Evolutionary conservation across 2,888 invertebrate species (phyloP).

Genomic region (Andrena trimmerana): DNA sequence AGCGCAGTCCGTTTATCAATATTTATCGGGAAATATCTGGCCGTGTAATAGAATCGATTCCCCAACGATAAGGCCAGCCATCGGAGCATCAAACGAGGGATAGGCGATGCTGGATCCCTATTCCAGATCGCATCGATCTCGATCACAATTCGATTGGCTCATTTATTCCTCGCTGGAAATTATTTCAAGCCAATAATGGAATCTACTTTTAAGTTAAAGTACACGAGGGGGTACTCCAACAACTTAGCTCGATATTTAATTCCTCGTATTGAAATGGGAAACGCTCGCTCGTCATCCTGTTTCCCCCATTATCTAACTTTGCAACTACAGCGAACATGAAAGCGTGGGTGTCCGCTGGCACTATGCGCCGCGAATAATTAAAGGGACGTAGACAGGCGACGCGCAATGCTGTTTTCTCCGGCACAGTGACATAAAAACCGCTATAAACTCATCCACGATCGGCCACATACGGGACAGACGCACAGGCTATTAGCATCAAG

Average conservation of each 20-base stretch:
- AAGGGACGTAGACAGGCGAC: slow-evolving; percentile 11
- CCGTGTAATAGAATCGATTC: slow-evolving; percentile 40
- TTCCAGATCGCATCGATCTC: neutral
- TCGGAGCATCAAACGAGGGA: slow-evolving; percentile 2
- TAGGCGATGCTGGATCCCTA: neutral
- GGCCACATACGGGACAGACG: slow-evolving; percentile 3
- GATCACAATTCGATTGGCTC: neutral
- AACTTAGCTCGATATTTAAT: neutral
- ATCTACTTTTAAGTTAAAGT: too few species aligned
- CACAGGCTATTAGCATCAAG: slow-evolving; percentile 37
- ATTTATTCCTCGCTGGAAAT: neutral
- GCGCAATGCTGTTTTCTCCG: neutral
- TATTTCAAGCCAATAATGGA: neutral
- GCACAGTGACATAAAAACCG: slow-evolving; percentile 36
- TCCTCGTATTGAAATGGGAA: neutral
- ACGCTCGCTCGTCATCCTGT: neutral
- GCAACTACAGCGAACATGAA: neutral
- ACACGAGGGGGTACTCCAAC: neutral
- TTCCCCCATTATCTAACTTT: neutral
- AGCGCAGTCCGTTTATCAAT: slow-evolving; percentile 47
- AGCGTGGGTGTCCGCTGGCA: neutral
- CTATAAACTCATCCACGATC: slow-evolving; percentile 29
- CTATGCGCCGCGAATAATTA: slow-evolving; percentile 3
- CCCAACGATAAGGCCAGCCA: neutral
- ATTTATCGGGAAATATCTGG: slow-evolving; percentile 51